A percentile compares a stretch with the other conserved stretches of the same genome.
Evolutionary conservation across 2,113 vertebrate genomes (phyloP).

Genomic region (Oreotrochilus melanogaster): DNA sequence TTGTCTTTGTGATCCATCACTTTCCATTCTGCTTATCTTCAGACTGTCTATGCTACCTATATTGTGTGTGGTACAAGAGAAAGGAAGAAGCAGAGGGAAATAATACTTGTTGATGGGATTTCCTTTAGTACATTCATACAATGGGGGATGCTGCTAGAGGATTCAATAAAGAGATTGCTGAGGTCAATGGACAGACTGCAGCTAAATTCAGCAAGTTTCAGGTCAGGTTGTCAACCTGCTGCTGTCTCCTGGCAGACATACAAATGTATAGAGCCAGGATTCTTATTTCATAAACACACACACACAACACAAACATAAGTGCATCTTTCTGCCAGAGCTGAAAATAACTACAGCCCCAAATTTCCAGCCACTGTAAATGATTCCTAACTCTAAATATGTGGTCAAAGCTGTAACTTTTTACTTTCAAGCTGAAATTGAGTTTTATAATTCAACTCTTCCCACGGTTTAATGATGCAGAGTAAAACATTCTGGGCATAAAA

Average conservation of each 20-base stretch:
- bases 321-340: neutral
- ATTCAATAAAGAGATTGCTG: neutral
- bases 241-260: neutral
- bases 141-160: constrained; percentile 21
- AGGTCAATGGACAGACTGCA: constrained; percentile 16
- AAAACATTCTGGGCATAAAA: constrained; percentile 33
- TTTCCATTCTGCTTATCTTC: constrained; percentile 16
- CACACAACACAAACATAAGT: neutral
- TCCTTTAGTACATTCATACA: constrained; percentile 49
- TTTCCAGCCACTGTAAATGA: neutral
- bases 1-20: constrained; percentile 54
- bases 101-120: constrained; percentile 66
- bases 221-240: neutral
- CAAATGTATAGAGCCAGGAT: neutral
- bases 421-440: constrained; percentile 10
- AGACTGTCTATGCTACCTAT: neutral
- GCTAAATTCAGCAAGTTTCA: neutral
- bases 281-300: neutral
- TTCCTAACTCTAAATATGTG: neutral
- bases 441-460: constrained; percentile 18
- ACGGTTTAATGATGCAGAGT: neutral
- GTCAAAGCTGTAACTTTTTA: neutral
- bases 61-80: neutral
- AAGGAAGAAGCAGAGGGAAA: constrained; percentile 45
- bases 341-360: neutral